A percentile compares a stretch with the other conserved stretches of the same genome.
Conservation (phyloP, 2,888 invertebrate species). For the Carcina quercana region DNA sequence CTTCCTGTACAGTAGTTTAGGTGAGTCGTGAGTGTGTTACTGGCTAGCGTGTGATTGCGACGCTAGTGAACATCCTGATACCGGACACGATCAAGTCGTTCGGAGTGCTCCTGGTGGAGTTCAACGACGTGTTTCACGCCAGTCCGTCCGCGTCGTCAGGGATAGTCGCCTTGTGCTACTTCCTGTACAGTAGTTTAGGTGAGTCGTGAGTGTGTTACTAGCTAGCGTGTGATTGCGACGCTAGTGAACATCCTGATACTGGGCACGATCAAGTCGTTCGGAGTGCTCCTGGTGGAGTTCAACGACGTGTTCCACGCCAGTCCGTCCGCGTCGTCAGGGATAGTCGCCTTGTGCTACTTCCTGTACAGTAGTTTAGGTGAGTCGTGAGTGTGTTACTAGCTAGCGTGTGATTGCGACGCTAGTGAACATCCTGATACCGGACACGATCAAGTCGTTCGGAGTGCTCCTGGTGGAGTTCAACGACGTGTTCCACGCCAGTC, state of each 20-base stretch:
- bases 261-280: constrained; percentile 91
- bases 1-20: constrained; percentile 90
- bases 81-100: constrained; percentile 93
- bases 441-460: constrained; percentile 91
- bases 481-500: constrained; percentile 83
- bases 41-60: too few relatives aligned
- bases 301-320: constrained; percentile 84
- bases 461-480: constrained; percentile 88
- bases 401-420: too few relatives aligned
- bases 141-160: constrained; percentile 84
- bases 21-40: too few relatives aligned
- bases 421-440: constrained; percentile 89
- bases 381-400: too few relatives aligned
- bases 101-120: constrained; percentile 88
- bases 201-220: too few relatives aligned
- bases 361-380: constrained; percentile 90
- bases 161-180: constrained; percentile 91
- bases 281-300: constrained; percentile 88
- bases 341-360: constrained; percentile 91
- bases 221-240: too few relatives aligned
- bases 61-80: constrained; percentile 87
- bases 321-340: constrained; percentile 84
- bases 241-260: constrained; percentile 90
- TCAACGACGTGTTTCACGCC: constrained; percentile 84
- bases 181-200: constrained; percentile 92